phyloP scores from a whole-genome alignment of 1,140 invertebrate genomes.

The Musca vetustissima region DNA sequence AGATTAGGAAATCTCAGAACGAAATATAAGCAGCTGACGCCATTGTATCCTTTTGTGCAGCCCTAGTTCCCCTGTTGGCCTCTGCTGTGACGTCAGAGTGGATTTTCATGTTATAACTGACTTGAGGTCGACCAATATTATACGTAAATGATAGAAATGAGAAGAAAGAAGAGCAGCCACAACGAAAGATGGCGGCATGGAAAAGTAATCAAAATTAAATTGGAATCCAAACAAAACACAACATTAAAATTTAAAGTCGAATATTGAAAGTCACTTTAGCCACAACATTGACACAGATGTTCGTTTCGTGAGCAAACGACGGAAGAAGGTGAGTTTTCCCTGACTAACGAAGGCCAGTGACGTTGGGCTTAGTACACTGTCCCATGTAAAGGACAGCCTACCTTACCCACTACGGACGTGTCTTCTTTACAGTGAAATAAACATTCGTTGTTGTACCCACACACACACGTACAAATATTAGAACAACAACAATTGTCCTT shows the following conservation, averaged over 20 bases:
- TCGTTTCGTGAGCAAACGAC: neutral
- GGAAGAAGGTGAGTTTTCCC: neutral
- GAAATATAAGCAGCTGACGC: constrained; percentile 48
- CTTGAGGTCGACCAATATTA: constrained; percentile 7
- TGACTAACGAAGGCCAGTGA: neutral
- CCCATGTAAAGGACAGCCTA: neutral
- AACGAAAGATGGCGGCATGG: neutral
- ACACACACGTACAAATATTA: neutral
- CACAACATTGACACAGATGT: constrained; percentile 25
- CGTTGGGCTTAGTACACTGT: no score
- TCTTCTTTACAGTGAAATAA: neutral
- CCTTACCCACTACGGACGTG: neutral
- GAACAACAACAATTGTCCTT: neutral
- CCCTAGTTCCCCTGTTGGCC: neutral
- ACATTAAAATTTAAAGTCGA: constrained; percentile 31
- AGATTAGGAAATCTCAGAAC: constrained; percentile 48
- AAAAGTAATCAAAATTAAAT: constrained; percentile 23
- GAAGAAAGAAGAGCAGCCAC: neutral
- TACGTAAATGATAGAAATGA: no score
- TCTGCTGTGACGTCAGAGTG: constrained; percentile 22
- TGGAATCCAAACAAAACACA: constrained; percentile 9
- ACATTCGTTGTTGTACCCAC: neutral
- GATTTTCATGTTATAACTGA: constrained; percentile 29
- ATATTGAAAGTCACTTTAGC: constrained; percentile 32
- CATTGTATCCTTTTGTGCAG: constrained; percentile 15